Percentiles rank a stretch among this genome's conserved stretches.
Conservation (phyloP, 2,888 invertebrate genomes). For the Drosophila sordidula region DNA sequence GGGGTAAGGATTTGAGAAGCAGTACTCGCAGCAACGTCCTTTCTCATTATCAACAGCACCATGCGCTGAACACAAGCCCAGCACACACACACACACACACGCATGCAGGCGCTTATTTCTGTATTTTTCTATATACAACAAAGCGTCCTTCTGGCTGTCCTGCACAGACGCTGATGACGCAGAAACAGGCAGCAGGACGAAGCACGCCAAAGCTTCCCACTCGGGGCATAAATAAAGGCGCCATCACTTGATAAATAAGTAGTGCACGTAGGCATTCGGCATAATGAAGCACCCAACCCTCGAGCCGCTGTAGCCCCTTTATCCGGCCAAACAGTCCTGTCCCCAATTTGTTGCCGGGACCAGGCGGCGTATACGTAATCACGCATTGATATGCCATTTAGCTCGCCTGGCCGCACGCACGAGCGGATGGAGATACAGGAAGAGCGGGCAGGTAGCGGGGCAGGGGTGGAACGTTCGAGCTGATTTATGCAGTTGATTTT, state of each 20-base stretch:
- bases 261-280: conserved; percentile 79
- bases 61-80: conserved; percentile 51
- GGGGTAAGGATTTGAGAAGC: conserved; percentile 5
- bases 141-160: conserved; percentile 47
- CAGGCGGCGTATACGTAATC: conserved; percentile 79
- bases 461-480: neutral
- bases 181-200: conserved; percentile 37
- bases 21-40: conserved; percentile 24
- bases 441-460: neutral
- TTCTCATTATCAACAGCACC: conserved; percentile 72
- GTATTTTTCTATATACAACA: conserved; percentile 37
- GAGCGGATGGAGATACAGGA: conserved; percentile 3
- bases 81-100: conserved; percentile 12
- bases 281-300: conserved; percentile 62
- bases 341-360: conserved; percentile 58
- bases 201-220: conserved; percentile 40
- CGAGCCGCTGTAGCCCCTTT: conserved; percentile 4
- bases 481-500: conserved; percentile 72
- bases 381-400: conserved; percentile 79
- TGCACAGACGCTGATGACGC: conserved; percentile 53
- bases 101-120: conserved; percentile 36
- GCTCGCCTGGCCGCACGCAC: conserved; percentile 42
- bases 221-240: conserved; percentile 68
- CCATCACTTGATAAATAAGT: conserved; percentile 78
- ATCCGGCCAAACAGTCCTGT: conserved; percentile 2